Base-by-base conservation (phyloP, 2,888 invertebrate species). In the Eristalis pertinax region DNA sequence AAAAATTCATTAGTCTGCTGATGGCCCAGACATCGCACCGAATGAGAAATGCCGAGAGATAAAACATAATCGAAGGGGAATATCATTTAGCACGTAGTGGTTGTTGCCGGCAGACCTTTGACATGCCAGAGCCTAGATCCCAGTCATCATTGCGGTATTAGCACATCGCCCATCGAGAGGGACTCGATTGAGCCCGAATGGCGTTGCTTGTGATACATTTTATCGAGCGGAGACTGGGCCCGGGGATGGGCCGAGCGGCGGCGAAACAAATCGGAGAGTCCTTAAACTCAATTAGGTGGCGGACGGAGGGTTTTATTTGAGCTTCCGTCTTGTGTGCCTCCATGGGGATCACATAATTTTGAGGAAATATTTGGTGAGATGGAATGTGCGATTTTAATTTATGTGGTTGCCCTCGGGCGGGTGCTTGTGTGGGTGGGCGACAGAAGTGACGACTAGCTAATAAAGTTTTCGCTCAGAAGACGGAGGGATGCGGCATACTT, bases 1-100 rank as follows among this genome's bases (percentile, higher is more conserved):
- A 84, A 81, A 84, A 85, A 85, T 85, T 85, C 84, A 85, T 84
- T 84, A 84, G 76, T 73, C 38, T 80, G 62, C 67, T 67, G 75
- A 84, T 75, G 56, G 75, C 38, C 68, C 41, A 76, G 81, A 58
- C 81, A 81, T 76, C 67, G 63, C 64, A 58, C 76, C 72, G 76
- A 76, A 72, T 76, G 72, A 67, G 68, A 76, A 74, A 43, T 43
- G 60, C 76, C 13, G 62, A 64, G 29, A n/a, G 60, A 67, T 7
- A 62, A 35, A 62, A 35, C 70, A 80, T 70, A 35, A 70, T 72
- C 72, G 38, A 63, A 80, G 67, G 35, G 62, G 67, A 76, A 85
- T 74, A 78, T 78, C 83, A 64, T 72, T 68, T 81, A 80, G 80
- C 75, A 76, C 83, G 84, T 80, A 76, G 81, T 63, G 41, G 79